These are phyloP conservation scores for Megaceryle maxima DNA, from an alignment of 2,113 vertebrate species.

Conservation along the genomic window DNA sequence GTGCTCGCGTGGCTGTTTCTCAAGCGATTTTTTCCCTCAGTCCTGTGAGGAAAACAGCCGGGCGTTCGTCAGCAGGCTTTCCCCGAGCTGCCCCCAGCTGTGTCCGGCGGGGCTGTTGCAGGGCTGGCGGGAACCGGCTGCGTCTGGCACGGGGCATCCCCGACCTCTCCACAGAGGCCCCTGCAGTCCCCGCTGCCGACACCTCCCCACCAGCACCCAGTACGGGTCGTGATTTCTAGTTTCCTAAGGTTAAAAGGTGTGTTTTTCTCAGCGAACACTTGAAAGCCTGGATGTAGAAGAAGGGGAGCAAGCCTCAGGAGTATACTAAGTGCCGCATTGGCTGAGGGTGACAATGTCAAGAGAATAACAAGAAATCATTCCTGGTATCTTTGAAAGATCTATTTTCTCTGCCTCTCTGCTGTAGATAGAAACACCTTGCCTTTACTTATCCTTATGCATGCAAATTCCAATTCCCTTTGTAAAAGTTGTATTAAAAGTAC, in stretches of 20 bases:
- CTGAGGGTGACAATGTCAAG: neutral
- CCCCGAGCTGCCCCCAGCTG: rapidly evolving
- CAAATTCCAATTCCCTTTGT: neutral
- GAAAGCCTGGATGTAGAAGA: neutral
- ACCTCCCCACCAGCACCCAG: rapidly evolving
- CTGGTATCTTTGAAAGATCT: neutral
- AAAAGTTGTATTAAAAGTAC: neutral
- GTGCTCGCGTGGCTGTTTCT: neutral
- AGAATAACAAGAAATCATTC: neutral
- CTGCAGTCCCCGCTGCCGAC: rapidly evolving
- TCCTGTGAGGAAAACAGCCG: neutral
- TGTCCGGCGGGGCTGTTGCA: rapidly evolving
- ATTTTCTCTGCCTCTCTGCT: neutral
- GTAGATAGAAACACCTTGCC: neutral
- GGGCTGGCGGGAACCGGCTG: rapidly evolving
- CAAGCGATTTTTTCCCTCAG: neutral
- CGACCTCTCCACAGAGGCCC: rapidly evolving
- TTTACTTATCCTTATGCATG: neutral
- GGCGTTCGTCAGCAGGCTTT: rapidly evolving
- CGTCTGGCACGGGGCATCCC: rapidly evolving
- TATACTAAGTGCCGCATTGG: rapidly evolving
- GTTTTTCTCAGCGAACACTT: neutral
- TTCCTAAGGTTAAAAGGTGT: neutral
- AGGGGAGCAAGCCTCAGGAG: neutral
- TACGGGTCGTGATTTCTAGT: neutral